Percentiles rank a stretch among this genome's conserved stretches.
Conservation (phyloP, 2,113 vertebrate species). For the Barbus barbus region DNA sequence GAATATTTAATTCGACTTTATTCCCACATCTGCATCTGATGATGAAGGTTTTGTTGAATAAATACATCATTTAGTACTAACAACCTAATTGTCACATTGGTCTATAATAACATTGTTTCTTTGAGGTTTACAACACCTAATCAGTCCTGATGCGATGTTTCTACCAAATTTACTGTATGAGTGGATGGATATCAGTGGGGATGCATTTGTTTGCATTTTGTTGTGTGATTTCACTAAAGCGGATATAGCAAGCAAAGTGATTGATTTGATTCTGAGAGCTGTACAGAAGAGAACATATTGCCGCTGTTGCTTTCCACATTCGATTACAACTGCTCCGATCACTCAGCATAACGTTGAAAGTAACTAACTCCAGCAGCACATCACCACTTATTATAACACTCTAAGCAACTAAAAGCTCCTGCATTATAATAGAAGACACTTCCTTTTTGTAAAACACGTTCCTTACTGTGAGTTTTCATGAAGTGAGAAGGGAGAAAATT, state of each 20-base stretch:
- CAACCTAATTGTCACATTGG: no score
- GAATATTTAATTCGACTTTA: background rate
- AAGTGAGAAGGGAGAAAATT: background rate
- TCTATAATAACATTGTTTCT: no score
- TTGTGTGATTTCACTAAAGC: background rate
- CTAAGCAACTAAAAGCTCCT: background rate
- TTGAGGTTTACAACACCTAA: no score
- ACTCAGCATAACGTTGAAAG: conserved; percentile 1
- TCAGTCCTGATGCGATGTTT: background rate
- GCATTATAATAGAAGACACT: background rate
- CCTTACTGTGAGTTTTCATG: background rate
- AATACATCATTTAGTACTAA: no score
- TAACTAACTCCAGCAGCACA: background rate
- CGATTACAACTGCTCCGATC: background rate
- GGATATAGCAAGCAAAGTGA: background rate
- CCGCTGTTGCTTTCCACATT: background rate
- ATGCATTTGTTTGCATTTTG: background rate
- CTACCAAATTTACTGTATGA: background rate
- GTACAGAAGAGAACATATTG: background rate
- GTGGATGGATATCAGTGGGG: background rate
- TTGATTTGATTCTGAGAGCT: background rate
- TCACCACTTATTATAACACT: background rate
- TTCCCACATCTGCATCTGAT: background rate
- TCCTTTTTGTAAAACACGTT: background rate
- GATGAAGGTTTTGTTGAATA: no score